Evolutionary conservation across 53 echinoderm and acorn worm genomes (phyloP).

Genomic region (Henricia sp.): DNA sequence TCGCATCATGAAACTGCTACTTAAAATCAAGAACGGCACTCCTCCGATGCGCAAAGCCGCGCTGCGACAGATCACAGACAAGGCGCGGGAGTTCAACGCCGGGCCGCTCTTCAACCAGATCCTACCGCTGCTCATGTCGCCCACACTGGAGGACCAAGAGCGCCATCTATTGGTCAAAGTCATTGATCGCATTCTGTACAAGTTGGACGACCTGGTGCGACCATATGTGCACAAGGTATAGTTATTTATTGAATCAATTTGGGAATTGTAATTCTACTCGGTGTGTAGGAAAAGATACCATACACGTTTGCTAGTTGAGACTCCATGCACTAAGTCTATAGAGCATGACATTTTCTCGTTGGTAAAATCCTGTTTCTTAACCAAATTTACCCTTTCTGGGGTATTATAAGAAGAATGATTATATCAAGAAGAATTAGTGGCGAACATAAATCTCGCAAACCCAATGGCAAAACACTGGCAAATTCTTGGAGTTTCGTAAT

Average conservation of each 20-base stretch:
- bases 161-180: constrained; percentile 99
- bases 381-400: too few relatives aligned
- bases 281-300: too few relatives aligned
- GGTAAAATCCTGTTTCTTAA: too few relatives aligned
- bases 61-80: constrained; percentile 98
- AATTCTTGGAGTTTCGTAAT: too few relatives aligned
- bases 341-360: too few relatives aligned
- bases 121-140: constrained; percentile 97
- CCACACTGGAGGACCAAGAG: constrained; percentile 99
- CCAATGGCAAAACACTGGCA: too few relatives aligned
- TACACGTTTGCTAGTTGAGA: too few relatives aligned
- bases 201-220: constrained; percentile 94
- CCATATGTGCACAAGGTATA: constrained; percentile 98
- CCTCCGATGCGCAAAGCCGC: constrained; percentile 99
- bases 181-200: constrained; percentile 95
- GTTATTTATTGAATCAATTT: too few relatives aligned
- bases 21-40: constrained; percentile 99
- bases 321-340: too few relatives aligned
- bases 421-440: background rate
- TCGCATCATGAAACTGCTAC: constrained; percentile 91
- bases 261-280: too few relatives aligned
- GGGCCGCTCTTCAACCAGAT: constrained; percentile 99
- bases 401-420: background rate
- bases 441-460: background rate
- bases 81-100: constrained; percentile 95